These are phyloP conservation scores for Gymnopithys bicolor DNA, from an alignment of 2,797 vertebrate species.

Conservation along the genomic window DNA sequence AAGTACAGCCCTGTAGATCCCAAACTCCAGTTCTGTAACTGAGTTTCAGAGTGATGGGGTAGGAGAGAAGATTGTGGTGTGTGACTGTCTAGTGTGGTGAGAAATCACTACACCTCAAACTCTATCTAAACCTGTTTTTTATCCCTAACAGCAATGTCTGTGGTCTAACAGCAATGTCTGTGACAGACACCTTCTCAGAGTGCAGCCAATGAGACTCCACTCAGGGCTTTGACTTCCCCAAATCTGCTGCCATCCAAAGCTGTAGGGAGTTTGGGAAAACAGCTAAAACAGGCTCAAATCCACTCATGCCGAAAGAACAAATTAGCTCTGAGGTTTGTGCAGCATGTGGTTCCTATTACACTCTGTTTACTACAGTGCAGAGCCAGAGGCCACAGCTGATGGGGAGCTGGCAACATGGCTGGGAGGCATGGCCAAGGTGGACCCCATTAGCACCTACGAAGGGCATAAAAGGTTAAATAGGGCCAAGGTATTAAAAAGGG, in stretches of 20 bases:
- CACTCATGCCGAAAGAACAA: background rate
- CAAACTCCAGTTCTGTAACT: background rate
- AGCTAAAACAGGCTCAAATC: background rate
- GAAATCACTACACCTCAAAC: background rate
- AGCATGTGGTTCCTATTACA: accelerated
- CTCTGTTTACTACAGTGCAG: background rate
- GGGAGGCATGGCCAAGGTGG: background rate
- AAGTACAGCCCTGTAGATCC: background rate
- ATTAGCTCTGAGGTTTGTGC: background rate
- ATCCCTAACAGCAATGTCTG: background rate
- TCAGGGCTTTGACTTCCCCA: background rate
- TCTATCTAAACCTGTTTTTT: background rate
- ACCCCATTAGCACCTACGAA: background rate
- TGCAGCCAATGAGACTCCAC: background rate
- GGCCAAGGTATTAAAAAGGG: background rate
- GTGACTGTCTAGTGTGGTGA: background rate
- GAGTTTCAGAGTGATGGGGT: accelerated
- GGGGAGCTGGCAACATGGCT: background rate
- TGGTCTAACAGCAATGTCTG: background rate
- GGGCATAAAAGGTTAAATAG: background rate
- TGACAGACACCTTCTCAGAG: background rate
- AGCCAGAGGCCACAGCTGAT: background rate
- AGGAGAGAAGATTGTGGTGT: background rate
- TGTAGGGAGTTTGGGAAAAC: background rate
- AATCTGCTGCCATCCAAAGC: background rate